Evolutionary conservation across 2,113 vertebrate genomes (phyloP), one percentile per base, ranked within the genome.

Genomic region (Euleptes europaea): DNA sequence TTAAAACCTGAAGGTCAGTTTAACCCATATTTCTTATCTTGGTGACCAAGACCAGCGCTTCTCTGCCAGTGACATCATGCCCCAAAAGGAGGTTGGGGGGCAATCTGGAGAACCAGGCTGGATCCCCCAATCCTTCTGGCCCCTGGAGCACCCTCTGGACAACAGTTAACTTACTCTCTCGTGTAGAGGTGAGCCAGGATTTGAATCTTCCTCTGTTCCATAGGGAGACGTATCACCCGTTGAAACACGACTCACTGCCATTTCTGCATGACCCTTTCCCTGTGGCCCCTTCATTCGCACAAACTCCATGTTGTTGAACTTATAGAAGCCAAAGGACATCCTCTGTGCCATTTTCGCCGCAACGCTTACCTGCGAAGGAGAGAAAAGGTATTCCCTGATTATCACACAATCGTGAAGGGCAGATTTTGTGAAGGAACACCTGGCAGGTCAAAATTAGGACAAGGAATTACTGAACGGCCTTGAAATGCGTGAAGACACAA

Each of bases 281-380:
- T 99, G 99, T 0, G 99, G 99, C 4, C 99, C 99, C 90, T 99
- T 99, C 99, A 99, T 99, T 88, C 99, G 96, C 83, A 99, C 99
- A 66, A 99, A 99, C 95, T 99, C 99, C 99, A 99, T 99, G 95
- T 98, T 99, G 97, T 96, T 99, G 91, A 98, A 99, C 80, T 99
- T 99, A 91, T 99, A 99, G 94, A 99, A 99, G 92, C 99, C 99
- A 0, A 99, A 99, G 0, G 98, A 99, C 98, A 99, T 98, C 76
- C 96, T 97, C 95, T 99, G 99, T 0, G 99, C 99, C 99, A 99
- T 98, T 90, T 98, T 99, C 1, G 99, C 99, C 0, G 99, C 99
- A n/a, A 99, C 97, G 0, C 99, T 99, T 86, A 99, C 99, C 99
- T 99, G 86, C 1, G 72, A 14, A 0, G 4, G 13, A 54, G 12